Evolutionary conservation across 2,888 invertebrate genomes (phyloP).

Genomic region (Aquatica leii): DNA sequence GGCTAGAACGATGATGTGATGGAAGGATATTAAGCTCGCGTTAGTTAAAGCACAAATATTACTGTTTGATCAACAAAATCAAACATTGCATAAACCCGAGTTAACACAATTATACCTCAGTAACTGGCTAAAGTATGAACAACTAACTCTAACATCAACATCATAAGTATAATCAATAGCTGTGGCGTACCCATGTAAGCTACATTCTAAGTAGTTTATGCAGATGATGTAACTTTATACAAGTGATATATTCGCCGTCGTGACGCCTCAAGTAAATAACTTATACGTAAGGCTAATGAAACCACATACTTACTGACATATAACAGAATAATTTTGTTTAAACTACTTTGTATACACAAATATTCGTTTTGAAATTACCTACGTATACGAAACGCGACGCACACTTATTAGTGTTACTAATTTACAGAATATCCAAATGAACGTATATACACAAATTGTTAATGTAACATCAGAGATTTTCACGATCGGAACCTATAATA

Average conservation of each 20-base stretch:
- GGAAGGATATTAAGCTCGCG: too few relatives aligned
- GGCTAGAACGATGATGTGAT: too few relatives aligned
- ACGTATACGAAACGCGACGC: too few relatives aligned
- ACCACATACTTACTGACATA: slow-evolving; percentile 9
- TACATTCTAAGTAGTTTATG: slow-evolving; percentile 34
- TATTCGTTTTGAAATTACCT: slow-evolving; percentile 1
- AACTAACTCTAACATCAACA: slow-evolving; percentile 34
- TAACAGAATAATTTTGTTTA: neutral
- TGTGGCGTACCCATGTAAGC: slow-evolving; percentile 28
- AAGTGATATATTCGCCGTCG: slow-evolving; percentile 28
- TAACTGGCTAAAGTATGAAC: slow-evolving; percentile 32
- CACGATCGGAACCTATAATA: too few relatives aligned
- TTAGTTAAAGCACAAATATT: neutral
- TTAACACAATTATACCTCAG: slow-evolving; percentile 23
- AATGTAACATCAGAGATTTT: too few relatives aligned
- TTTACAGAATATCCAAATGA: too few relatives aligned
- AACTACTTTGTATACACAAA: neutral
- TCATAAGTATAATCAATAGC: slow-evolving; percentile 33
- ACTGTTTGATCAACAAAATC: slow-evolving; percentile 8
- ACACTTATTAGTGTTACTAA: too few relatives aligned
- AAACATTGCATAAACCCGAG: slow-evolving; percentile 22
- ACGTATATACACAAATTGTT: too few relatives aligned
- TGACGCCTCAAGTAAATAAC: slow-evolving; percentile 26
- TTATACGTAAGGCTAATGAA: slow-evolving; percentile 23
- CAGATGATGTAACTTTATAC: slow-evolving; percentile 33